A percentile compares a stretch with the other conserved stretches of the same genome.
phyloP scores from a whole-genome alignment of 2,797 vertebrate species.

The Sebastes trivittatus region DNA sequence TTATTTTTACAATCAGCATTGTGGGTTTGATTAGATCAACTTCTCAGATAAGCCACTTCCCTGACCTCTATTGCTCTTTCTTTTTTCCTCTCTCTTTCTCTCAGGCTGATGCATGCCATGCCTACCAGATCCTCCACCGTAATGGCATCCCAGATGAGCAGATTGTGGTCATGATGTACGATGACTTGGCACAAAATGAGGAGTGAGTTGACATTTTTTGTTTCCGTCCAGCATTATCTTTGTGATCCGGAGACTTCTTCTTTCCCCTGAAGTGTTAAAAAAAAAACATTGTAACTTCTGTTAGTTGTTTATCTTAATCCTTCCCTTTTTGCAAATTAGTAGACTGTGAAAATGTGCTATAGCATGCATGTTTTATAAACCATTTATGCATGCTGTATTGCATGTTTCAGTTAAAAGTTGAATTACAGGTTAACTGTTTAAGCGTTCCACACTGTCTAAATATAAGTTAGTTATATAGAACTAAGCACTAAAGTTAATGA shows the following conservation, averaged over 20 bases:
- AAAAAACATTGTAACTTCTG: not conserved
- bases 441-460: not conserved
- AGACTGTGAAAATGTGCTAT: not conserved
- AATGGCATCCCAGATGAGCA: conserved; percentile 97
- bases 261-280: not conserved
- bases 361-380: not conserved
- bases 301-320: not conserved
- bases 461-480: too few relatives aligned
- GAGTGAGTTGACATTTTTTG: conserved; percentile 84
- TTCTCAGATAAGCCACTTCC: conserved; percentile 6
- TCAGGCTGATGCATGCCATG: conserved; percentile 95
- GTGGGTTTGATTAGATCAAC: too few relatives aligned
- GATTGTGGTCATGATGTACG: conserved; percentile 98
- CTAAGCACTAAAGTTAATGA: not conserved
- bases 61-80: not conserved
- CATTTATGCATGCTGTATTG: not conserved
- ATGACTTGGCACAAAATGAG: conserved; percentile 88
- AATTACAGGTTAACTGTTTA: not conserved
- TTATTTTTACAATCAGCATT: too few relatives aligned
- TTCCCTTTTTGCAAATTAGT: not conserved
- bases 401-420: not conserved
- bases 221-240: not conserved
- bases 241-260: not conserved
- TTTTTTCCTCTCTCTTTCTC: not conserved
- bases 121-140: conserved; percentile 94